Evolutionary conservation across 1,140 invertebrate species (phyloP).

Genomic region (Cotesia typhae): DNA sequence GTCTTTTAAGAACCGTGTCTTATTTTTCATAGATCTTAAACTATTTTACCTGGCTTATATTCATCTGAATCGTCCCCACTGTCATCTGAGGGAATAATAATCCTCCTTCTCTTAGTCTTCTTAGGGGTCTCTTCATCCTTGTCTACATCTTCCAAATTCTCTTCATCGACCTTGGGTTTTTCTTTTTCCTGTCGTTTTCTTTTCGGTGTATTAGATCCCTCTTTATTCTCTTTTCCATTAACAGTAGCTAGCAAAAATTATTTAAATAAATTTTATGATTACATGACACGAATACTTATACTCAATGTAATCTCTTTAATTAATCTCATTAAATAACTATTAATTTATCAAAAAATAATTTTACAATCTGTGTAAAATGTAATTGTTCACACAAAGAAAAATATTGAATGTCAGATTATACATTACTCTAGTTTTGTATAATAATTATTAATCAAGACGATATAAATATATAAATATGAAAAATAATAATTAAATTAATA

Average conservation of each 20-base stretch:
- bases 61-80: constrained; percentile 64
- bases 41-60: constrained; percentile 64
- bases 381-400: no score
- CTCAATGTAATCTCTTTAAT: not conserved
- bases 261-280: not conserved
- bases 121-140: constrained; percentile 35
- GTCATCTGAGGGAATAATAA: constrained; percentile 55
- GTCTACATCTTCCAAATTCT: constrained; percentile 33
- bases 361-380: not conserved
- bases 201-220: constrained; percentile 13
- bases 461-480: not conserved
- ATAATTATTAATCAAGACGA: not conserved
- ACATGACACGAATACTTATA: not conserved
- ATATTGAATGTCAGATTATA: no score
- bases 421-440: no score
- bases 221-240: constrained; percentile 25
- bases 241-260: constrained; percentile 1
- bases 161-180: not conserved
- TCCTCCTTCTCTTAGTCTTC: constrained; percentile 48
- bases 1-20: not conserved
- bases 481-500: constrained; percentile 18
- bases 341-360: not conserved
- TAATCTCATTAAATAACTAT: not conserved
- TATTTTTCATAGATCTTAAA: constrained; percentile 3
- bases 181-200: constrained; percentile 35